Evolutionary conservation across 1,140 invertebrate species (phyloP).

Genomic region (Drosophila subpulchrella): DNA sequence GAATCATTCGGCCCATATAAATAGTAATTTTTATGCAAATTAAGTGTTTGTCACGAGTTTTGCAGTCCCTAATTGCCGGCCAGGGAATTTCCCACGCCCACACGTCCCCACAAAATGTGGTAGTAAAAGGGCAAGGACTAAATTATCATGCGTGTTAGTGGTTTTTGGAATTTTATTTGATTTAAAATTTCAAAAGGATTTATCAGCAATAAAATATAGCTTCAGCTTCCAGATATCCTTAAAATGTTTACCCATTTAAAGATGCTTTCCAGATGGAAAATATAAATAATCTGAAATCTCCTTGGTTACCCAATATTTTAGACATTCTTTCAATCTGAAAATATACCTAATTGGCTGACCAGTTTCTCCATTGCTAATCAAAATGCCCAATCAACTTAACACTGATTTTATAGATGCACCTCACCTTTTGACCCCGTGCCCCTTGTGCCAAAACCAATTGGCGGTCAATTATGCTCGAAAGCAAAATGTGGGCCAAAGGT

Average conservation of each 20-base stretch:
- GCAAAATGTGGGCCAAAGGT: slow-evolving; percentile 13
- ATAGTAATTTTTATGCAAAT: slow-evolving; percentile 47
- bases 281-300: too few species aligned
- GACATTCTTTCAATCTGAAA: not conserved
- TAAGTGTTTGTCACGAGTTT: slow-evolving; percentile 43
- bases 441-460: slow-evolving; percentile 35
- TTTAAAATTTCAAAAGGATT: not conserved
- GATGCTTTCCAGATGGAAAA: too few species aligned
- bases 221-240: too few species aligned
- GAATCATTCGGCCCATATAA: slow-evolving; percentile 14
- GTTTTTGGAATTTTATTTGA: slow-evolving; percentile 1
- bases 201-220: too few species aligned
- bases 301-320: too few species aligned
- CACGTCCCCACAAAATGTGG: slow-evolving; percentile 6
- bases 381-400: slow-evolving; percentile 47
- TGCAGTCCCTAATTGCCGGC: slow-evolving; percentile 26
- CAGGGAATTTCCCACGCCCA: slow-evolving; percentile 25
- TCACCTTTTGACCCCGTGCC: slow-evolving; percentile 23
- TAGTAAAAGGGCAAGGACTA: slow-evolving; percentile 6
- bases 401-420: slow-evolving; percentile 50
- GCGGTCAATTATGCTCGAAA: slow-evolving; percentile 49
- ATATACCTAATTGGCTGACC: not conserved
- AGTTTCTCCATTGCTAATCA: slow-evolving; percentile 1
- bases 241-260: too few species aligned
- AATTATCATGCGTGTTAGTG: slow-evolving; percentile 5